Percentiles rank a stretch among this genome's conserved stretches.
Evolutionary conservation across 2,888 invertebrate species (phyloP).

Genomic region (Drosophila phalerata): DNA sequence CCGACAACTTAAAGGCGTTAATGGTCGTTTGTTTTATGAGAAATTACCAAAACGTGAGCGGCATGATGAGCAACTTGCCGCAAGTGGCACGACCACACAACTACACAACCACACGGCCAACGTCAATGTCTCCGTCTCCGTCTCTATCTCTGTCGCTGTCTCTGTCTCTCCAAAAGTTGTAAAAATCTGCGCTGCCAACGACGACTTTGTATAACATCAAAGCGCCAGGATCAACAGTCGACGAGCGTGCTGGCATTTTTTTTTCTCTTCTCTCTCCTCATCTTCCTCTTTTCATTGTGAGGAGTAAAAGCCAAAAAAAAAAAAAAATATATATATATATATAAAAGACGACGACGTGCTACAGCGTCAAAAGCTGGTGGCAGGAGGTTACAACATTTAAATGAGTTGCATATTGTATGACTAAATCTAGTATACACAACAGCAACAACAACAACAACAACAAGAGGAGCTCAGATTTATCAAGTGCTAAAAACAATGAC

Average conservation of each 20-base stretch:
- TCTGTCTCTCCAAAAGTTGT: slow-evolving; percentile 46
- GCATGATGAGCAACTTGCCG: slow-evolving; percentile 68
- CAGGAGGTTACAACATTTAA: slow-evolving; percentile 44
- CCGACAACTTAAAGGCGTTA: slow-evolving; percentile 83
- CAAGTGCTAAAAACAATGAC: slow-evolving; percentile 47
- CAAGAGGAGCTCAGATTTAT: slow-evolving; percentile 38
- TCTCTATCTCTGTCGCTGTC: not conserved
- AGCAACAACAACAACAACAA: slow-evolving; percentile 1
- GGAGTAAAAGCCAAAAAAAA: slow-evolving; percentile 1
- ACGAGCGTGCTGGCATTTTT: slow-evolving; percentile 66
- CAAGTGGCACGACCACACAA: slow-evolving; percentile 36
- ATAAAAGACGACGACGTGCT: slow-evolving; percentile 26
- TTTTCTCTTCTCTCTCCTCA: not conserved
- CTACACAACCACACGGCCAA: slow-evolving; percentile 32
- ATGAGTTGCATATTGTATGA: slow-evolving; percentile 40
- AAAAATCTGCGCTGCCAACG: slow-evolving; percentile 47
- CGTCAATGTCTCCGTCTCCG: slow-evolving; percentile 42
- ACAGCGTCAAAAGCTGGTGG: not conserved
- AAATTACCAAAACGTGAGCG: slow-evolving; percentile 85
- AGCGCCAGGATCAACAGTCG: slow-evolving; percentile 83
- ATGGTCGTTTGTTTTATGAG: slow-evolving; percentile 85
- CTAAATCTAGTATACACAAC: not conserved
- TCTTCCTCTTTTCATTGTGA: not conserved
- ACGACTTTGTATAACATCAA: slow-evolving; percentile 73
- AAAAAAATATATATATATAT: too few species aligned